Evolutionary conservation across 2,888 invertebrate genomes (phyloP), one percentile per base, ranked within the genome.

Genomic region (Bellardia bayeri): DNA sequence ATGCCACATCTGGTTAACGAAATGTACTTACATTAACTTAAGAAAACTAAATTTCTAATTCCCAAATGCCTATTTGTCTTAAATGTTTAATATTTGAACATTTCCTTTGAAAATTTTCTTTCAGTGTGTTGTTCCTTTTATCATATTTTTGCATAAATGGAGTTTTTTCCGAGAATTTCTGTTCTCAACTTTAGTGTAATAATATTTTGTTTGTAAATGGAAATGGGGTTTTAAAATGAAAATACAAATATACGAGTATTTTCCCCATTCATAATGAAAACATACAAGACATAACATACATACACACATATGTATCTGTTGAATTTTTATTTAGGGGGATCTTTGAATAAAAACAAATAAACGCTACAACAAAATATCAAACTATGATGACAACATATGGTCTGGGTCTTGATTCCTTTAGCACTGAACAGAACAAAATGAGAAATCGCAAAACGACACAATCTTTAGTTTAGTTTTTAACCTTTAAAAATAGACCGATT

Each of bases 311-410:
- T 5, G 5, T 69, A 79, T 84, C 54, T 72, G 66, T 42, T 74
- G 68, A 74, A 42, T 49, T 74, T 80, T 66, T 40, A 56, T 71
- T 83, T 64, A 82, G 54, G 75, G 85, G 82, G 74, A 85, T 75
- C 79, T 74, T 63, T 7, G 74, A 84, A 81, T 66, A 84, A 78
- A 80, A 74, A 37, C 33, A 72, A 69, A 42, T 33, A 37, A 49
- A 14, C 49, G 40, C 66, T 42, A 61, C 49, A 79, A 79, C 16
- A 79, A 69, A 63, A 64, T 64, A n/a, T 64, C 64, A 78, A 80
- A 87, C 78, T 87, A 49, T 72, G 85, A 71, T 87, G 87, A 87
- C 87, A 87, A 87, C 87, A 87, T 87, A 87, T 87, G 87, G 87
- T 64, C 82, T 64, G 80, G 69, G 68, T 74, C 69, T 87, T 79